A percentile compares a stretch with the other conserved stretches of the same genome.
These are phyloP conservation scores for Montipora efflorescens DNA, from an alignment of 64 coral and sea anemone species.

Conservation along the genomic window DNA sequence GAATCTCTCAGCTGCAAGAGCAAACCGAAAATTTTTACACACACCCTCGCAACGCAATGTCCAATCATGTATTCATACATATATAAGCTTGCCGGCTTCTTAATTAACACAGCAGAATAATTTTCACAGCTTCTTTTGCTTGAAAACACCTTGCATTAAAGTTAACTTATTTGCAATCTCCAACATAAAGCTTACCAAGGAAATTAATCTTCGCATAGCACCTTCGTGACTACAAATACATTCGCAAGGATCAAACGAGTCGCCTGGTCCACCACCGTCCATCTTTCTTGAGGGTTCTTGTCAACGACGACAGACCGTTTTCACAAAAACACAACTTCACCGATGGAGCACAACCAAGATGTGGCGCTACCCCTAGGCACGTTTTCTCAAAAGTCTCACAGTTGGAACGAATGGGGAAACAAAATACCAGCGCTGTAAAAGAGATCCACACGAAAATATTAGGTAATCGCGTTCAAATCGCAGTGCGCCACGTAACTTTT, in stretches of 20 bases:
- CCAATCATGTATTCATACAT: no score
- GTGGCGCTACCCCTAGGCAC: neutral
- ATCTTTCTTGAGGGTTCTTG: conserved; percentile 1
- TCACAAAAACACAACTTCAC: neutral
- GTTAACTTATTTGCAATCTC: neutral
- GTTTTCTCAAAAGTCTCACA: neutral
- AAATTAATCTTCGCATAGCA: conserved; percentile 97
- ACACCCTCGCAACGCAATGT: neutral
- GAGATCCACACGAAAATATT: conserved; percentile 35
- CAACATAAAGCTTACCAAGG: conserved; percentile 73
- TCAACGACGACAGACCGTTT: neutral
- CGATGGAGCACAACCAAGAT: neutral
- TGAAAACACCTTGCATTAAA: neutral
- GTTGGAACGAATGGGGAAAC: neutral
- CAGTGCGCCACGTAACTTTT: conserved; percentile 30
- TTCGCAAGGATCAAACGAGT: conserved; percentile 96
- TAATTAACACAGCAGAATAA: neutral
- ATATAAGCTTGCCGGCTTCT: neutral
- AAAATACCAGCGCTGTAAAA: conserved; percentile 24
- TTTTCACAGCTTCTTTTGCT: neutral
- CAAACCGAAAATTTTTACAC: neutral
- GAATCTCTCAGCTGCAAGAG: conserved; percentile 83
- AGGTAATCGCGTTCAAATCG: conserved; percentile 4
- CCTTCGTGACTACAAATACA: conserved; percentile 99
- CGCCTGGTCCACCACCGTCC: conserved; percentile 77